Evolutionary conservation across 2,888 invertebrate species (phyloP).

Genomic region (Acronicta alni): DNA sequence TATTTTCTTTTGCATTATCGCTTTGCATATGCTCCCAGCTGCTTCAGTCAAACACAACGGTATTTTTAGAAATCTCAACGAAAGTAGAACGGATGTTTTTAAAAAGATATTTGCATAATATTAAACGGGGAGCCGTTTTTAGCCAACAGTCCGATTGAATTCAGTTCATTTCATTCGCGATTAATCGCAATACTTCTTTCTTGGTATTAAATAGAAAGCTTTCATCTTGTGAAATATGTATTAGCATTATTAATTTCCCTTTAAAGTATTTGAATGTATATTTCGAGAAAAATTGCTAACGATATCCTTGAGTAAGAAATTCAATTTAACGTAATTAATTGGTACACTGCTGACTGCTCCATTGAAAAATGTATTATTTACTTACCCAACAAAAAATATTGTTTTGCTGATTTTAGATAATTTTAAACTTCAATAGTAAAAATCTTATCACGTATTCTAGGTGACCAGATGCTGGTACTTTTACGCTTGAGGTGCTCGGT

Average conservation of each 20-base stretch:
- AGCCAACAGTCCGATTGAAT: constrained; percentile 12
- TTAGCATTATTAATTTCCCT: not conserved
- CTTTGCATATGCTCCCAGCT: constrained; percentile 13
- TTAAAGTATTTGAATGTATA: not conserved
- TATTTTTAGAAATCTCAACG: constrained; percentile 36
- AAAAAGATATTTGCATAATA: constrained; percentile 29
- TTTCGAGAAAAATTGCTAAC: not conserved
- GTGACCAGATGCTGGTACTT: too few species aligned
- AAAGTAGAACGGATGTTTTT: constrained; percentile 27
- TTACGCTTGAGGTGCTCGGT: too few species aligned
- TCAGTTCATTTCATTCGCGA: constrained; percentile 2
- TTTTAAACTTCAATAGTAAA: too few species aligned
- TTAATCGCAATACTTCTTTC: not conserved
- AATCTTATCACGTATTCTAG: too few species aligned
- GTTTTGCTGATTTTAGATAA: too few species aligned
- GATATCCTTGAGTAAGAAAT: constrained; percentile 2
- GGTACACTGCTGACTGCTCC: too few species aligned
- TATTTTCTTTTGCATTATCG: too few species aligned
- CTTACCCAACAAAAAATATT: too few species aligned
- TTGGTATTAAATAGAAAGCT: not conserved
- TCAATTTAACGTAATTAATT: not conserved
- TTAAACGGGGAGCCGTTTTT: constrained; percentile 12
- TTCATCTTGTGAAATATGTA: constrained; percentile 2
- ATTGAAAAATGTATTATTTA: too few species aligned
- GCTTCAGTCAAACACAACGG: constrained; percentile 25